These are phyloP conservation scores for Dyspetes luteomarginatus DNA, from an alignment of 2,888 invertebrate genomes.

Conservation along the genomic window DNA sequence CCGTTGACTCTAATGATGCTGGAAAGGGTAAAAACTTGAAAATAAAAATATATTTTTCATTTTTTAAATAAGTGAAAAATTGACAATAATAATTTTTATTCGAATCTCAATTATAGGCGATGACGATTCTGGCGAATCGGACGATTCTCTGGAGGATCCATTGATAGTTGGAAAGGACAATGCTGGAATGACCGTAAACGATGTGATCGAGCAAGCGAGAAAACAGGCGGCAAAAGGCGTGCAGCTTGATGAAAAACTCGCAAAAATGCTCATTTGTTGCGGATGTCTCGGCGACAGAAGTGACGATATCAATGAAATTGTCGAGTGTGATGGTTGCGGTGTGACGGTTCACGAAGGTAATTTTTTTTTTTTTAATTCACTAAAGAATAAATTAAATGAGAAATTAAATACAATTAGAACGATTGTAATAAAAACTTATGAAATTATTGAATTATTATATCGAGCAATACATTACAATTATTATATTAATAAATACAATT, in stretches of 20 bases:
- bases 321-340: conserved; percentile 98
- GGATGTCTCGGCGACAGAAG: conserved; percentile 97
- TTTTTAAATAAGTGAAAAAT: neutral
- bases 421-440: conserved; percentile 22
- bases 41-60: neutral
- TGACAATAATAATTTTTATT: neutral
- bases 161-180: conserved; percentile 79
- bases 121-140: conserved; percentile 82
- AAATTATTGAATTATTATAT: neutral
- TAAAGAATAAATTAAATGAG: conserved; percentile 28
- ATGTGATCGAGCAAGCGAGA: conserved; percentile 85
- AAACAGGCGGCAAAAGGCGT: conserved; percentile 83
- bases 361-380: no score
- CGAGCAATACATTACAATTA: no score
- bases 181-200: conserved; percentile 83
- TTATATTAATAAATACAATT: no score
- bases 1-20: conserved; percentile 88
- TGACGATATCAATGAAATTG: conserved; percentile 97
- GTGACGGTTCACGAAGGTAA: conserved; percentile 98
- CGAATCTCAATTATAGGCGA: conserved; percentile 23
- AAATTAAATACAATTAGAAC: no score
- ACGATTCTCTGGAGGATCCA: conserved; percentile 82
- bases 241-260: conserved; percentile 84
- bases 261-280: conserved; percentile 93
- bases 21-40: conserved; percentile 84